These are phyloP conservation scores for Megaleporinus macrocephalus DNA, from an alignment of 2,113 vertebrate species.

Conservation along the genomic window DNA sequence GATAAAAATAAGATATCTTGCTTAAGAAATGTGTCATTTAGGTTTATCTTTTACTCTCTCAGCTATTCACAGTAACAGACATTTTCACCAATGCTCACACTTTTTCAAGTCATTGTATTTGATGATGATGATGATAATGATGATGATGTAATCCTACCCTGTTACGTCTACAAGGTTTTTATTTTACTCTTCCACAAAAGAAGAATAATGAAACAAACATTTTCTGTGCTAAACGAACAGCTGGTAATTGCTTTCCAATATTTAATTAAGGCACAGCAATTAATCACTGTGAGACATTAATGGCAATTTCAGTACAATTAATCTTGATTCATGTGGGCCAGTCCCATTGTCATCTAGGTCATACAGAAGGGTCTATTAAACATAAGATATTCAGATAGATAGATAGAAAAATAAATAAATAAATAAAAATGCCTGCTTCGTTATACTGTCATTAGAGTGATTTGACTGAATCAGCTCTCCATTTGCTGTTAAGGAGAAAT, in stretches of 20 bases:
- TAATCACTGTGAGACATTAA: slow-evolving; percentile 50
- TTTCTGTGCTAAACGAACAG: slow-evolving; percentile 20
- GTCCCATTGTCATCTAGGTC: neutral
- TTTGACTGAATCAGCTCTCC: neutral
- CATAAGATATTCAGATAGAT: neutral
- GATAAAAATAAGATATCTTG: no score
- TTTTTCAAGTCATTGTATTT: no score
- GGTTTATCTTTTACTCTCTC: no score
- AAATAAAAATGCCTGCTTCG: neutral
- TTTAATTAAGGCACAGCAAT: slow-evolving; percentile 49
- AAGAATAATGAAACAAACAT: slow-evolving; percentile 38
- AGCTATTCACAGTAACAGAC: no score
- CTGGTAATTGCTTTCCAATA: slow-evolving; percentile 49
- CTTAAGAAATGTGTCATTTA: no score
- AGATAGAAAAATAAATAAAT: slow-evolving; percentile 4
- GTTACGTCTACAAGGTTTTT: neutral
- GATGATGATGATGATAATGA: neutral
- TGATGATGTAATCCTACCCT: neutral
- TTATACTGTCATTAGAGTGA: neutral
- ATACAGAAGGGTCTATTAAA: neutral
- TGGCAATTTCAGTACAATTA: slow-evolving; percentile 34
- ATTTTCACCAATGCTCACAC: no score
- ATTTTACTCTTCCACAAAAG: slow-evolving; percentile 10
- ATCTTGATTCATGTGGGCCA: slow-evolving; percentile 41
- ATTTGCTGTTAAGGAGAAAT: neutral